Base-by-base conservation (phyloP, 1,140 invertebrate genomes). In the Diplogasteroides magnus region DNA sequence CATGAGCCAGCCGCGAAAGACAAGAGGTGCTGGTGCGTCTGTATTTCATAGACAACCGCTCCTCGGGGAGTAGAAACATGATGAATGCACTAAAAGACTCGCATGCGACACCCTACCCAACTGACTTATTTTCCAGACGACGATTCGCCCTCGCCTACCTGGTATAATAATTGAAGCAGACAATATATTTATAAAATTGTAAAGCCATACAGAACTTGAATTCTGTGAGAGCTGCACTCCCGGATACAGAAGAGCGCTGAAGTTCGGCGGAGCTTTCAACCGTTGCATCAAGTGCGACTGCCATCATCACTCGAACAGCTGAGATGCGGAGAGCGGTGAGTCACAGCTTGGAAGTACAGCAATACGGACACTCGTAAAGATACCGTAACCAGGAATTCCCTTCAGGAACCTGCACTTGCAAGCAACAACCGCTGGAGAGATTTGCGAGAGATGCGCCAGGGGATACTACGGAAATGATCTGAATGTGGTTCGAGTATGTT, bases 211-310 rank as follows among this genome's bases (percentile, higher is more conserved):
- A n/a, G n/a, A n/a, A 31, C 19, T 94, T 0, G 93, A 97, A 84
- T 96, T 92, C 84, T 98, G 96, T 81, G 94, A 98, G 84, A 94
- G 92, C 0, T 98, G 95, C 82, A 90, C 90, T 0, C 91, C 93
- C 0, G 93, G 93, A 0, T 98, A 89, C 78, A 88, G 93, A 48
- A 92, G 96, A 76, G 90, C 91, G 72, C 91, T 92, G 0, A 88
- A 91, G 0, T 89, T 89, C 72, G 93, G 92, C 3, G 94, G 94
- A 14, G 90, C 92, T 0, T 97, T 95, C 82, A 90, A 92, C 61
- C 87, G 88, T 1, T 98, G 95, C 83, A 90, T 97, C 28, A 91
- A 92, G 56, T 98, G 95, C 83, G 91, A 94, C 76, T 98, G 96
- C 81, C 93, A 98, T 76, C 89, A 89, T 1, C 95, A 98, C 81